Evolutionary conservation across 2,113 vertebrate species (phyloP).

Genomic region (Gasterosteus aculeatus): DNA sequence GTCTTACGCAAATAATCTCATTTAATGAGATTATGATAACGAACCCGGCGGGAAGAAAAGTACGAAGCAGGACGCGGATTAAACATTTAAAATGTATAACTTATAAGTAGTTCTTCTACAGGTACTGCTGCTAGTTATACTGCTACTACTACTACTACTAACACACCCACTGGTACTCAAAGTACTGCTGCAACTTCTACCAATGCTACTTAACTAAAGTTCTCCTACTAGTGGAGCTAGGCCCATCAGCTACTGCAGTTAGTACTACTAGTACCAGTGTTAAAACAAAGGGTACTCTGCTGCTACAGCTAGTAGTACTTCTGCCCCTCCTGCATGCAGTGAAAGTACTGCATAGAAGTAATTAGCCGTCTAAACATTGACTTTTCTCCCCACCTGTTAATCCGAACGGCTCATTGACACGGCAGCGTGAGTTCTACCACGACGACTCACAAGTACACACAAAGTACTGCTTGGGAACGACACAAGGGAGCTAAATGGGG

Average conservation of each 20-base stretch:
- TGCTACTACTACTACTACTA: background rate
- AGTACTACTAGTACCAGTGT: background rate
- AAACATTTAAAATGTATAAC: background rate
- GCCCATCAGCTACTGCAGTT: background rate
- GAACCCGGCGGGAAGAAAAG: background rate
- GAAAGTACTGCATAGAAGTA: background rate
- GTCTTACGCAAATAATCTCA: background rate
- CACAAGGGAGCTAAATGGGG: background rate
- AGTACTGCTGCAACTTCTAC: background rate
- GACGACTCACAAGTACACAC: background rate
- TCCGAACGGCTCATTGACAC: constrained; percentile 47
- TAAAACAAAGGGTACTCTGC: background rate
- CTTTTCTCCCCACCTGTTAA: constrained; percentile 47
- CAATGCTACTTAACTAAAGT: too few species aligned
- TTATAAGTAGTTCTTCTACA: too few species aligned
- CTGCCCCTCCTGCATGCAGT: background rate
- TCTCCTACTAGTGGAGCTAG: background rate
- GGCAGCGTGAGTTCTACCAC: constrained; percentile 18
- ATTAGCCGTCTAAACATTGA: constrained; percentile 1
- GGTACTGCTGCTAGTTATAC: too few species aligned
- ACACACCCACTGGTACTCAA: background rate
- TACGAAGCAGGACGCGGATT: background rate
- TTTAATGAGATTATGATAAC: constrained; percentile 2
- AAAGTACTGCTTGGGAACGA: background rate
- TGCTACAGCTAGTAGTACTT: background rate